Evolutionary conservation across 2,888 invertebrate species (phyloP).

Genomic region (Epiblema foenella): DNA sequence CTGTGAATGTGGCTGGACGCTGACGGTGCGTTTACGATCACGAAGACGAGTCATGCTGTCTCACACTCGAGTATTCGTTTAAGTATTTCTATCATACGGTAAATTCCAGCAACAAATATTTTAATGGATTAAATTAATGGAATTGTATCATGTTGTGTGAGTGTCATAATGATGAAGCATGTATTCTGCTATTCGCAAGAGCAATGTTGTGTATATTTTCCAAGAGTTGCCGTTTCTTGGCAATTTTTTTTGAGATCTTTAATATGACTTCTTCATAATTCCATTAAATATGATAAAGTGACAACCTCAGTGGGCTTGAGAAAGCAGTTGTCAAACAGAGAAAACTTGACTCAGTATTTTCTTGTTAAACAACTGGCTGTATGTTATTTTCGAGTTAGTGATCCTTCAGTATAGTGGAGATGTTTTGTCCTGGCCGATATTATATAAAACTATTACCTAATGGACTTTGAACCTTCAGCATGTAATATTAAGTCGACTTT

Average conservation of each 20-base stretch:
- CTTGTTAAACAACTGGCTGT: no score
- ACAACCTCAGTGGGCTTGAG: not conserved
- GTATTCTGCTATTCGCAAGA: not conserved
- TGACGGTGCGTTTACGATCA: conserved; percentile 30
- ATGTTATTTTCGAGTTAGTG: no score
- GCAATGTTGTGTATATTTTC: not conserved
- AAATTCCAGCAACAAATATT: not conserved
- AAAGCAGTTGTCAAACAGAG: not conserved
- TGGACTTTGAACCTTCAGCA: no score
- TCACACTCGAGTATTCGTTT: conserved; percentile 3
- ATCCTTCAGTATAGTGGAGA: no score
- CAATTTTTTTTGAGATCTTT: no score
- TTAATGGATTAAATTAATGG: not conserved
- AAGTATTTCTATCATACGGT: conserved; percentile 12
- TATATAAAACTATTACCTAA: no score
- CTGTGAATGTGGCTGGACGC: conserved; percentile 45
- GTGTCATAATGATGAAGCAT: not conserved
- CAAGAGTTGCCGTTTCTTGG: not conserved
- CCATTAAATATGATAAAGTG: no score
- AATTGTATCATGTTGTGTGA: not conserved
- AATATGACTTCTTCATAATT: no score
- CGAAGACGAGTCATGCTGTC: conserved; percentile 20
- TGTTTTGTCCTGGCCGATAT: no score
- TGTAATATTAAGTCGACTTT: no score
- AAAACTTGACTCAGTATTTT: no score